Evolutionary conservation across 2,113 vertebrate genomes (phyloP).

Genomic region (Cyanoramphus novaezelandiae): DNA sequence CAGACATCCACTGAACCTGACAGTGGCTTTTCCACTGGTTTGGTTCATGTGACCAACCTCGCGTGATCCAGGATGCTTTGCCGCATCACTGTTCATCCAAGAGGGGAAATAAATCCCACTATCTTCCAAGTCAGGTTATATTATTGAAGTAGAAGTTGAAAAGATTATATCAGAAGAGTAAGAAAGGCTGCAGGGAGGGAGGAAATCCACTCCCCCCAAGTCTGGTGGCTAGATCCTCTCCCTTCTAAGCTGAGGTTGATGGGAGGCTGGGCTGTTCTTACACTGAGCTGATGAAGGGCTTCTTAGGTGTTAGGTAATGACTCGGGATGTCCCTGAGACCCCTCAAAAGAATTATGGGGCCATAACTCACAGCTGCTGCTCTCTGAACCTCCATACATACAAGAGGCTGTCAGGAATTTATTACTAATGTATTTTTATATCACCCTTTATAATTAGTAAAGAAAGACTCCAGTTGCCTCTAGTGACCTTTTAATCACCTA

Average conservation of each 20-base stretch:
- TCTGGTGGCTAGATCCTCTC: background rate
- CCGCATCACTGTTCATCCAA: fast-evolving
- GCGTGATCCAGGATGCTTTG: background rate
- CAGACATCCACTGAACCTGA: fast-evolving
- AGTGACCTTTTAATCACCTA: constrained; percentile 38
- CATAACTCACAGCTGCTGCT: background rate
- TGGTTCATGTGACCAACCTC: background rate
- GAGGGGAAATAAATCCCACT: background rate
- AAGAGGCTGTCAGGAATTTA: background rate
- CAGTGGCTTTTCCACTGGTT: background rate
- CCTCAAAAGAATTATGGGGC: background rate
- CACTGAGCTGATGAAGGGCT: background rate
- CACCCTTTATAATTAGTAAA: background rate
- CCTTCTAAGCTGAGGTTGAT: background rate
- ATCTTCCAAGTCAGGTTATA: background rate
- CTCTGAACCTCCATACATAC: background rate
- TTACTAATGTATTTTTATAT: constrained; percentile 13
- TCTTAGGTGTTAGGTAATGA: background rate
- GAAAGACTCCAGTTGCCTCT: constrained; percentile 22
- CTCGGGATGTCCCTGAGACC: background rate
- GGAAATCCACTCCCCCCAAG: background rate
- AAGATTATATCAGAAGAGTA: background rate
- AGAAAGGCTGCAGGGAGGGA: background rate
- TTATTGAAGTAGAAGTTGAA: background rate
- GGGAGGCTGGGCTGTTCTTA: background rate